phyloP scores from a whole-genome alignment of 2,113 vertebrate genomes.

The Microtus pennsylvanicus region DNA sequence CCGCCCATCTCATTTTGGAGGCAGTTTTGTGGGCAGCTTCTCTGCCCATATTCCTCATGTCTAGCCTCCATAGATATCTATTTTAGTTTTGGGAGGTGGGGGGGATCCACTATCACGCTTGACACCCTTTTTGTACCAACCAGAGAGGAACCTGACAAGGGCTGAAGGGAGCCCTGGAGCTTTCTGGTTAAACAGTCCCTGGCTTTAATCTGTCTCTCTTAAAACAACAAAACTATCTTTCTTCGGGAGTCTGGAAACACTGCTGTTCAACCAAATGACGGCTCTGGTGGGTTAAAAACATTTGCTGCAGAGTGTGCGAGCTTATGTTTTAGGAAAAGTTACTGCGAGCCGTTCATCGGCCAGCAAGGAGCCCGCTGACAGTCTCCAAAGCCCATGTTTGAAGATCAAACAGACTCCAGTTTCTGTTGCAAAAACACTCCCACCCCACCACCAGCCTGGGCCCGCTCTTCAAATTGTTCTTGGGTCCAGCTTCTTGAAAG shows the following conservation, averaged over 20 bases:
- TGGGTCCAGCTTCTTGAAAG: conserved; percentile 46
- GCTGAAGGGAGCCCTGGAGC: conserved; percentile 9
- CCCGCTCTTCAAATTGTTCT: conserved; percentile 46
- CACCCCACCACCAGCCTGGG: conserved; percentile 55
- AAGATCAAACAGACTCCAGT: conserved; percentile 77
- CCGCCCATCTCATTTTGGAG: conserved; percentile 74
- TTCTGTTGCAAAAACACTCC: conserved; percentile 71
- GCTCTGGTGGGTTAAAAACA: conserved; percentile 73
- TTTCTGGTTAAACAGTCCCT: conserved; percentile 59
- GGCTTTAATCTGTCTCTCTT: conserved; percentile 76
- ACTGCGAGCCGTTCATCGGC: conserved; percentile 72
- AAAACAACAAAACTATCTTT: conserved; percentile 80
- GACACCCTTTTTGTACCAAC: conserved; percentile 67
- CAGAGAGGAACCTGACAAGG: conserved; percentile 36
- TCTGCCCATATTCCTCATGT: conserved; percentile 44
- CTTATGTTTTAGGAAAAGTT: conserved; percentile 77
- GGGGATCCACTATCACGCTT: conserved; percentile 18
- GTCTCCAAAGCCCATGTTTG: conserved; percentile 75
- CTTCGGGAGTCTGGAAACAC: conserved; percentile 68
- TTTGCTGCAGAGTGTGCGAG: conserved; percentile 70
- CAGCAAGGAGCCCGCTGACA: conserved; percentile 73
- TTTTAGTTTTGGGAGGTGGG: conserved; percentile 60
- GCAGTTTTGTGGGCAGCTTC: conserved; percentile 71
- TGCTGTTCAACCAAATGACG: conserved; percentile 67
- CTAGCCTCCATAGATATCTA: conserved; percentile 56